Percentiles rank a stretch among this genome's conserved stretches.
phyloP scores from a whole-genome alignment of 2,797 vertebrate genomes.

The Falco peregrinus region DNA sequence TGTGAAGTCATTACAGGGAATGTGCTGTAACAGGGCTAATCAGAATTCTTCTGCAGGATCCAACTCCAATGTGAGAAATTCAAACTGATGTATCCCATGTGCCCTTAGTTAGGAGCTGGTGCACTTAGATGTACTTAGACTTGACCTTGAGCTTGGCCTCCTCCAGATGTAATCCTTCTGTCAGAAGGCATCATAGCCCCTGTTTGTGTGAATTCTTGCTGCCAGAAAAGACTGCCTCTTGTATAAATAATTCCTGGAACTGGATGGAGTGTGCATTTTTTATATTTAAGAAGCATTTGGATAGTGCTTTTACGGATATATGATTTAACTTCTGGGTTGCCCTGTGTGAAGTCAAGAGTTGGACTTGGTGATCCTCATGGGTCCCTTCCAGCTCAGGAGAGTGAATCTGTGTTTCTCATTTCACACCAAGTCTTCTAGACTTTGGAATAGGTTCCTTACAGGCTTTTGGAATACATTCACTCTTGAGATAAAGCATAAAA shows the following conservation, averaged over 20 bases:
- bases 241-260: not conserved
- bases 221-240: not conserved
- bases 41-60: not conserved
- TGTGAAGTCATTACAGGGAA: not conserved
- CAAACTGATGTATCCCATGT: rapidly evolving
- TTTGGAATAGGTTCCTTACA: not conserved
- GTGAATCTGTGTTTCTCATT: not conserved
- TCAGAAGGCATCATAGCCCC: not conserved
- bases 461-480: not conserved
- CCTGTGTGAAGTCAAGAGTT: not conserved
- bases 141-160: not conserved
- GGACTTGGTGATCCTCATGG: not conserved
- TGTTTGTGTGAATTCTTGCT: not conserved
- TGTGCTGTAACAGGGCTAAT: not conserved
- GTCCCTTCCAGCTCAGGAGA: not conserved
- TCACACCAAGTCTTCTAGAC: not conserved
- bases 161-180: not conserved
- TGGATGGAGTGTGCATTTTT: not conserved
- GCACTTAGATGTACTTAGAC: not conserved
- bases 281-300: not conserved
- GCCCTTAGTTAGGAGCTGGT: not conserved
- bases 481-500: not conserved
- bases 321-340: not conserved
- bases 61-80: not conserved
- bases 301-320: not conserved